Evolutionary conservation across 2,888 invertebrate genomes (phyloP).

Genomic region (Elegia similella): DNA sequence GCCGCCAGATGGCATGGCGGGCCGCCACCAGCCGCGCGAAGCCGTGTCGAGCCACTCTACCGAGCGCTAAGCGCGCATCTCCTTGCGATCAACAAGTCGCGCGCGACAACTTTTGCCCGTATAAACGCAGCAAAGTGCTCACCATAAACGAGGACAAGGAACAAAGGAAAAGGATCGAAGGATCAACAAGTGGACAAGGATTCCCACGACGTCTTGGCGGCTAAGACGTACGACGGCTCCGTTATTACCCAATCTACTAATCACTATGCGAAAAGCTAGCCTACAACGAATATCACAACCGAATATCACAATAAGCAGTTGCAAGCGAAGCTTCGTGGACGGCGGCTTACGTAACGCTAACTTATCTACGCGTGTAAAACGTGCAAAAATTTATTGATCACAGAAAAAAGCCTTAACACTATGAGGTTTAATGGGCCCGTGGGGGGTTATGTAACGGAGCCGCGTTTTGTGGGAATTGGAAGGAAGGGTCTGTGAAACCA

Average conservation of each 20-base stretch:
- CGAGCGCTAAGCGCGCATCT: slow-evolving; percentile 69
- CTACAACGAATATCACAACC: slow-evolving; percentile 77
- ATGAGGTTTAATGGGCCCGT: slow-evolving; percentile 57
- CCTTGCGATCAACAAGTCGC: slow-evolving; percentile 58
- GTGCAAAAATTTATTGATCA: slow-evolving; percentile 77
- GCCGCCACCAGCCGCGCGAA: slow-evolving; percentile 87
- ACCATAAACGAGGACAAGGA: slow-evolving; percentile 39
- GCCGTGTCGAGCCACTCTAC: slow-evolving; percentile 85
- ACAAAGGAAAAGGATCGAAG: slow-evolving; percentile 38
- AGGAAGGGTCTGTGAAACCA: slow-evolving; percentile 50
- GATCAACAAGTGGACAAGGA: slow-evolving; percentile 49
- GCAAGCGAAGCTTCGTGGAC: slow-evolving; percentile 80
- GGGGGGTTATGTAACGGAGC: slow-evolving; percentile 74
- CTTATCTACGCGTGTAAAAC: slow-evolving; percentile 71
- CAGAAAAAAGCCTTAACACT: slow-evolving; percentile 79
- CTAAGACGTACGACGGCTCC: slow-evolving; percentile 43
- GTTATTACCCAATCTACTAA: slow-evolving; percentile 44
- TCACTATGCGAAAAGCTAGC: slow-evolving; percentile 76
- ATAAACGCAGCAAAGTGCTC: slow-evolving; percentile 43
- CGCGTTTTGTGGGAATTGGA: slow-evolving; percentile 59
- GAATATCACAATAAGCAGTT: slow-evolving; percentile 78
- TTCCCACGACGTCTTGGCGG: slow-evolving; percentile 39
- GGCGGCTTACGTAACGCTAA: slow-evolving; percentile 77
- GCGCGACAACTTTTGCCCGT: slow-evolving; percentile 28
- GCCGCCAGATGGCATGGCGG: slow-evolving; percentile 87